Evolutionary conservation across 2,888 invertebrate genomes (phyloP), one percentile per base, ranked within the genome.

Genomic region (Euphydryas editha): DNA sequence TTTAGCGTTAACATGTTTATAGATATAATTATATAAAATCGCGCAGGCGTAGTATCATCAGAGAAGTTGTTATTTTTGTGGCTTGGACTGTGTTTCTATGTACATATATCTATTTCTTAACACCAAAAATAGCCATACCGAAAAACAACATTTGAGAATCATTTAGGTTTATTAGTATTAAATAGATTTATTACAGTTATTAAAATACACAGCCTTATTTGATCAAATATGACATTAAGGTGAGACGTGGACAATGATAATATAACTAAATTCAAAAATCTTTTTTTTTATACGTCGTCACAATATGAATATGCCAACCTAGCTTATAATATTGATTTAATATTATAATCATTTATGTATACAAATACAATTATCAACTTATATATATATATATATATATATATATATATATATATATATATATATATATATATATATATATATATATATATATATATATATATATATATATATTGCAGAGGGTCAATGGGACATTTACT

Each of bases 21-120:
- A 59, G n/a, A 39, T 59, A 59, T 57, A n/a, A n/a, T n/a, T n/a
- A 44, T 61, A 47, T n/a, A 7, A n/a, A 30, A 58, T 59, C 42
- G 37, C 68, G 68, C 68, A 64, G 60, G 68, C 64, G 68, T 60
- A 30, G 37, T 63, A 57, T 51, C 47, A 37, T 63, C 49, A 21
- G 44, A 57, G 21, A 37, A 21, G 20, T 51, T 24, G 36, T 63
- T 58, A 63, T 58, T 39, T 63, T 47, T 57, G 47, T 58, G 30
- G 24, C 49, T 46, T 36, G 24, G 37, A 20, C 47, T 11, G 13
- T 13, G 20, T 47, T 47, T 47, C 20, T 47, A 47, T 5, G 20
- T 47, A 47, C 13, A 20, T 47, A 18, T 21, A 49, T 6, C 24
- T 13, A 24, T 24, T 15, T 15, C n/a, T 44, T n/a, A 44, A n/a